phyloP scores from a whole-genome alignment of 2,888 invertebrate species.

The Oligia strigilis region DNA sequence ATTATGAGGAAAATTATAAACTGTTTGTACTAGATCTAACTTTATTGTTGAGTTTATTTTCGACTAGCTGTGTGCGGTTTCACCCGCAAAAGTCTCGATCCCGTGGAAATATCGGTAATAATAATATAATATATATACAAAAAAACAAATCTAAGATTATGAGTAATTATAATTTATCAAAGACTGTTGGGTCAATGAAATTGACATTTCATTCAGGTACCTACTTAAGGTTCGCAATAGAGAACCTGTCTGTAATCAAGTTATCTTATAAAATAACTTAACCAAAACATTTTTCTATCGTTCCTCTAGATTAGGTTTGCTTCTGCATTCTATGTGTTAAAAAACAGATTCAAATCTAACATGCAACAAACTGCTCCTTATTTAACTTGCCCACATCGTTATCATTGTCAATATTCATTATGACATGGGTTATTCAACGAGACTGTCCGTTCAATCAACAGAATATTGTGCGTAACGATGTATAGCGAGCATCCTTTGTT shows the following conservation, averaged over 20 bases:
- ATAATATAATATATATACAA: too few relatives aligned
- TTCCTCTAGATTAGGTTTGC: not conserved
- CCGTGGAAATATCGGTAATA: too few relatives aligned
- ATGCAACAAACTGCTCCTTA: not conserved
- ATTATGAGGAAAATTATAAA: not conserved
- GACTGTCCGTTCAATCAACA: not conserved
- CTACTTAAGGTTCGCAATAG: too few relatives aligned
- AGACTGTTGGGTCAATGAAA: too few relatives aligned
- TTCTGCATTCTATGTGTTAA: not conserved
- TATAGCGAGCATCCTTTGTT: not conserved
- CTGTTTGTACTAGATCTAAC: not conserved
- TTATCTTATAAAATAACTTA: not conserved
- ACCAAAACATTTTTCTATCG: not conserved
- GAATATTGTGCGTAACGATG: not conserved
- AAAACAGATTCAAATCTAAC: not conserved
- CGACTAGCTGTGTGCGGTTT: too few relatives aligned
- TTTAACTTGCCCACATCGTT: not conserved
- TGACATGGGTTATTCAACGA: not conserved
- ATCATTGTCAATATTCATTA: conserved; percentile 3
- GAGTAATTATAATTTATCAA: too few relatives aligned
- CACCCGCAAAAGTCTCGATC: too few relatives aligned
- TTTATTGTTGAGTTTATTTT: too few relatives aligned
- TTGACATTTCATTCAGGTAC: too few relatives aligned
- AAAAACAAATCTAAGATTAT: too few relatives aligned
- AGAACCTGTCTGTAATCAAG: too few relatives aligned